Base-by-base conservation (phyloP, 35 echinoderm and acorn worm genomes). In the Apostichopus californicus region DNA sequence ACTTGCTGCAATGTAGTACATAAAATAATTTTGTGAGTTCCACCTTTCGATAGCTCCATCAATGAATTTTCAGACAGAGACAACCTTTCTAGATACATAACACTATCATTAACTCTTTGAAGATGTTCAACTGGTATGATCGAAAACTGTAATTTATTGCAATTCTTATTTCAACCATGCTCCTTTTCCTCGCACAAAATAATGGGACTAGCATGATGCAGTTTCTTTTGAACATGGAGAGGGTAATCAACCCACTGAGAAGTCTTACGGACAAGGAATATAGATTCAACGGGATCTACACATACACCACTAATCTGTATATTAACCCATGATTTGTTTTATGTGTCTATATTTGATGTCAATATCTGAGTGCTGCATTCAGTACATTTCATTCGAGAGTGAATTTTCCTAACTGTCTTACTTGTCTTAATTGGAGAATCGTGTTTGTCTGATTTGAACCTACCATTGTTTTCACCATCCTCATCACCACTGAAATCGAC, bases 311-410 rank as follows among this genome's bases (percentile, higher is more conserved):
- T 78, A 58, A 5, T 57, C 8, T 57, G 14, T n/a, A 53, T 75
- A 77, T 8, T 77, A 8, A 53, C 3, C 11, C 56, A 18, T 90
- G 88, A 3, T 55, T 77, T 11, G 26, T 14, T 78, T 78, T 90
- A 90, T 54, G 21, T 90, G 88, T 26, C 88, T 77, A 90, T 20
- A 90, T 90, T 90, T 2, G 10, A 20, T 63, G 78, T 90, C n/a
- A 90, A 11, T 54, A 90, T 77, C 24, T 3, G 1, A n/a, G 11
- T 56, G 9, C 68, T 70, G 78, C 88, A 78, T 9, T 90, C 70
- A 26, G 28, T 6, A 78, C 88, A 90, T 22, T 78, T 77, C 5
- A 24, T 28, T 58, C 10, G 18, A 15, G 9, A 5, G 18, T 73
- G 75, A 10, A 54, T 90, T 87, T 34, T 2, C 28, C 28, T 9